Evolutionary conservation across 2,888 invertebrate genomes (phyloP), one percentile per base, ranked within the genome.

Genomic region (Diplazon laetatorius): DNA sequence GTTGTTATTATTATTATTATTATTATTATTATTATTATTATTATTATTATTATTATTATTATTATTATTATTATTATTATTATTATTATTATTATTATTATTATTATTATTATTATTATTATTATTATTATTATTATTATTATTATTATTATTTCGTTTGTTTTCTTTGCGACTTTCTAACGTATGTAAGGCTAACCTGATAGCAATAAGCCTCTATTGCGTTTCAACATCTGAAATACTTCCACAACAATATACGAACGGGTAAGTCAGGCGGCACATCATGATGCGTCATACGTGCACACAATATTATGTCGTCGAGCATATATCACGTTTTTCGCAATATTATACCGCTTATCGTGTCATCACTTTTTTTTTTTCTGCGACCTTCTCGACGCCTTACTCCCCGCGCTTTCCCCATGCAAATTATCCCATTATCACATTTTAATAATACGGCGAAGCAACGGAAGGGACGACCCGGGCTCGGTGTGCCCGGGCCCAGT

Each of bases 401-500:
- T 20, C 52, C n/a, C n/a, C n/a, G n/a, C 62, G 57, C 72, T 69
- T 71, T 80, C 77, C 59, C 69, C 55, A 78, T 80, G 76, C 76
- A 80, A 80, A 80, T 78, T 72, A 60, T n/a, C 66, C 44, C 52
- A 44, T 75, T 48, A 76, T 50, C 44, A 69, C 55, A 80, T 76
- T 78, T 72, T 57, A 59, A 69, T 78, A 78, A 77, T 70, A 78
- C 66, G 60, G n/a, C 50, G 37, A 30, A 60, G 70, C 52, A 50
- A 69, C 50, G 72, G 48, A 25, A 63, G 55, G 12, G 30, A 18
- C 57, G 30, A 30, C 37, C 20, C 2, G n/a, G 39, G 57, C 59
- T 59, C 18, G 16, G 10, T 39, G 39, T 39, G 20, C 59, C 39
- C 12, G 10, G 14, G 16, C 35, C 16, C 12, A 52, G n/a, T 22